phyloP scores from a whole-genome alignment of 1,140 invertebrate genomes.

The Rhyacophila brunnea region DNA sequence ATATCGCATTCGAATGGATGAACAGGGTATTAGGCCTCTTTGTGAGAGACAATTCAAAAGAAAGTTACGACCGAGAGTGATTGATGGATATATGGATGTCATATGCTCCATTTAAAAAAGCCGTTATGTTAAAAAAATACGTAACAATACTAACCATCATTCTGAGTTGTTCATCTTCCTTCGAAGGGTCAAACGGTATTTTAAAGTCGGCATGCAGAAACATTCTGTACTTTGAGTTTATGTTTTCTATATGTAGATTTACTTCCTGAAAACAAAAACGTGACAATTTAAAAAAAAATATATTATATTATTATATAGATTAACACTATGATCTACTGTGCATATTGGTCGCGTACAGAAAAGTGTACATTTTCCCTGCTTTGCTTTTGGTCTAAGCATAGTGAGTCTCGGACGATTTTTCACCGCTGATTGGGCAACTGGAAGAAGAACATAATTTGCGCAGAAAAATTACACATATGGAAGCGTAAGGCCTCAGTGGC shows the following conservation, averaged over 20 bases:
- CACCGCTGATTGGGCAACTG: background rate
- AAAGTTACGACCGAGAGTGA: too few species aligned
- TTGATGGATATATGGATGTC: too few species aligned
- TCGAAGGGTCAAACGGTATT: constrained; percentile 66
- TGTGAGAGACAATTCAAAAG: too few species aligned
- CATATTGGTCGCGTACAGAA: background rate
- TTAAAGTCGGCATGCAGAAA: constrained; percentile 77
- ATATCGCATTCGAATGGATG: too few species aligned
- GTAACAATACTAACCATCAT: constrained; percentile 58
- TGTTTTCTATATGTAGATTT: constrained; percentile 69
- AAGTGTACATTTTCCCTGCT: background rate
- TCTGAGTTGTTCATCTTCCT: constrained; percentile 66
- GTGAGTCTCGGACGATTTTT: background rate
- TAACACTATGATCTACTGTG: background rate
- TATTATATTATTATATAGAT: background rate
- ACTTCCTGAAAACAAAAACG: constrained; percentile 60
- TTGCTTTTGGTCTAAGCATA: background rate
- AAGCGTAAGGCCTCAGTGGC: too few species aligned
- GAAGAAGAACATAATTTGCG: background rate
- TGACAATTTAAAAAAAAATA: background rate
- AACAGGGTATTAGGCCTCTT: too few species aligned
- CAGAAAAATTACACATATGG: too few species aligned
- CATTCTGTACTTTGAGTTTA: constrained; percentile 70
- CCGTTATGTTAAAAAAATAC: too few species aligned
- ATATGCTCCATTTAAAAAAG: too few species aligned